phyloP scores from a whole-genome alignment of 2,888 invertebrate species.

The Tenodera sinensis region DNA sequence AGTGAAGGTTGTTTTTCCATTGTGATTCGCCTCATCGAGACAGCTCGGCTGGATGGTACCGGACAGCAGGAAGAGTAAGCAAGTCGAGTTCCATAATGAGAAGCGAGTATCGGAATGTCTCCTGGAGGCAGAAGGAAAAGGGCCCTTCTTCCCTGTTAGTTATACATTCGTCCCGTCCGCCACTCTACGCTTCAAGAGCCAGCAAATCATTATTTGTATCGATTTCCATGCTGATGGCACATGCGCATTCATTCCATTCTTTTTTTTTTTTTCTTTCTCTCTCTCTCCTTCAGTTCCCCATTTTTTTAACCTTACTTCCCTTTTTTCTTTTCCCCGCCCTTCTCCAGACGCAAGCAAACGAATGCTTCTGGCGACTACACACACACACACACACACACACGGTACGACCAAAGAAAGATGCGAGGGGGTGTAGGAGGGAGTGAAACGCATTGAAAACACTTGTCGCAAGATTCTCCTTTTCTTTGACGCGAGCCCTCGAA shows the following conservation, averaged over 20 bases:
- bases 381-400: neutral
- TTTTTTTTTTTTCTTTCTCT: neutral
- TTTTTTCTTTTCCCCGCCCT: neutral
- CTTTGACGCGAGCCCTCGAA: neutral
- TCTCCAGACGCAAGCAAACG: neutral
- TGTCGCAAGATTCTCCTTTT: neutral
- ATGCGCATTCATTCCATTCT: constrained; percentile 27
- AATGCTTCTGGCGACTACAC: neutral
- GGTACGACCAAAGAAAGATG: neutral
- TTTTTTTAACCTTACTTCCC: constrained; percentile 10
- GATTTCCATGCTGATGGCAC: constrained; percentile 29
- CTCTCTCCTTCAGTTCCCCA: constrained; percentile 17
- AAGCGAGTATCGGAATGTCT: neutral
- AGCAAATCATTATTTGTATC: constrained; percentile 32
- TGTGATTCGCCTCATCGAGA: too few species aligned
- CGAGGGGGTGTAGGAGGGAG: neutral
- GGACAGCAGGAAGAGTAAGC: too few species aligned
- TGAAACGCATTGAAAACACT: constrained; percentile 10
- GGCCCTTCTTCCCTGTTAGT: constrained; percentile 7
- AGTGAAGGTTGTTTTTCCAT: too few species aligned
- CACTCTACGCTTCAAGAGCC: neutral
- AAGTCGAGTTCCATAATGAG: neutral
- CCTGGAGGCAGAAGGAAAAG: neutral
- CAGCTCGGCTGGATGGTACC: too few species aligned
- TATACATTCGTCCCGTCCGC: constrained; percentile 26